Evolutionary conservation across 2,888 invertebrate genomes (phyloP), one percentile per base, ranked within the genome.

Genomic region (Parnassius mnemosyne): DNA sequence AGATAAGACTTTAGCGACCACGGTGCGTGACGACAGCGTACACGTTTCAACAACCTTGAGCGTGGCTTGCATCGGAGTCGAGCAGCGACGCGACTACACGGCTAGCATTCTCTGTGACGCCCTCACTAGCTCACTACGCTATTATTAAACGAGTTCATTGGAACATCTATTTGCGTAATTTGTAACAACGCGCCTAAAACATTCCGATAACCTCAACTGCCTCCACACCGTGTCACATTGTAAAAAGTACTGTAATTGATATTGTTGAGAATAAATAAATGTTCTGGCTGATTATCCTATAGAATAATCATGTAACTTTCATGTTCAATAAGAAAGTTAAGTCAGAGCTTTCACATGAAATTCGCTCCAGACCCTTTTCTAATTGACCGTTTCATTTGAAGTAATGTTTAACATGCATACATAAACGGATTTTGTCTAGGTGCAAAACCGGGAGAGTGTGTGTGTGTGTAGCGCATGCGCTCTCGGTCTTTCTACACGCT

Each of bases 131-230:
- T 84, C 89, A 80, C 87, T 85, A 87, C 86, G 85, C 89, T 90
- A 89, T 89, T 88, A 89, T 87, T 90, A 88, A 88, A 89, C 84
- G 89, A 91, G 89, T 90, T 90, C 90, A 90, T 89, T 90, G 90
- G 90, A 90, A 89, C 89, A 87, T 90, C 90, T 89, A 89, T 90
- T 91, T 89, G 87, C 87, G 90, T 88, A 89, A 91, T 90, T 87
- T 83, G 83, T 84, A 87, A 79, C 84, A 84, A 84, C 83, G 81
- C 83, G 78, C 80, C 84, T 80, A 82, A 81, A 83, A 79, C 82
- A 85, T 87, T 84, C 81, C 78, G 83, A 83, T 84, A 87, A 88
- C 87, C 87, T 88, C 85, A 82, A 74, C 69, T 78, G 77, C 79
- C 79, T 77, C 76, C 71, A 74, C 77, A 49, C n/a, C 34, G 34